phyloP scores from a whole-genome alignment of 2,888 invertebrate species.

The Pyrochroa serraticornis region DNA sequence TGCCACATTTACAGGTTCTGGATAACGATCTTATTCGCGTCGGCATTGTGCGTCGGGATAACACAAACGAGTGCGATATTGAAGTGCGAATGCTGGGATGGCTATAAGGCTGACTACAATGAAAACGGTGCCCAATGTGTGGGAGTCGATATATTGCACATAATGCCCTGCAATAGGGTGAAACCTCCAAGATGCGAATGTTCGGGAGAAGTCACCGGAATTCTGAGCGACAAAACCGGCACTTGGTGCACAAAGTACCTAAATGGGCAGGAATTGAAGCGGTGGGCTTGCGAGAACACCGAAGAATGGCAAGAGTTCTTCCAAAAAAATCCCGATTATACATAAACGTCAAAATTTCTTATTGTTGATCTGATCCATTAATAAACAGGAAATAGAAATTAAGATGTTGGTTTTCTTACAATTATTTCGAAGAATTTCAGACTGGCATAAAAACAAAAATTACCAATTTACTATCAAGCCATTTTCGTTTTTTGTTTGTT shows the following conservation, averaged over 20 bases:
- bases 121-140: conserved; percentile 44
- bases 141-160: conserved; percentile 44
- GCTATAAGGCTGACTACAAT: conserved; percentile 45
- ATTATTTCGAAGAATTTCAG: no score
- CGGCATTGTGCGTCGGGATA: conserved; percentile 16
- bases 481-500: neutral
- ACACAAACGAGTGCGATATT: neutral
- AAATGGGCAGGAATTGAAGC: conserved; percentile 45
- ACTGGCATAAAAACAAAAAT: no score
- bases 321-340: conserved; percentile 43
- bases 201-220: conserved; percentile 45
- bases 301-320: conserved; percentile 50
- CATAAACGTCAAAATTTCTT: neutral
- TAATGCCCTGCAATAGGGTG: conserved; percentile 50
- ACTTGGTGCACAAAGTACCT: conserved; percentile 51
- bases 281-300: conserved; percentile 52
- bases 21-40: conserved; percentile 25
- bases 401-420: no score
- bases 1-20: conserved; percentile 19
- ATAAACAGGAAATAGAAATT: no score
- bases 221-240: conserved; percentile 50
- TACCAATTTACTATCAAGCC: no score
- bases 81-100: conserved; percentile 50
- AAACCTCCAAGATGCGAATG: conserved; percentile 47
- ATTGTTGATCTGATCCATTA: no score